Conservation (phyloP, 2,888 invertebrate genomes). For the Physocephala rufipes region DNA sequence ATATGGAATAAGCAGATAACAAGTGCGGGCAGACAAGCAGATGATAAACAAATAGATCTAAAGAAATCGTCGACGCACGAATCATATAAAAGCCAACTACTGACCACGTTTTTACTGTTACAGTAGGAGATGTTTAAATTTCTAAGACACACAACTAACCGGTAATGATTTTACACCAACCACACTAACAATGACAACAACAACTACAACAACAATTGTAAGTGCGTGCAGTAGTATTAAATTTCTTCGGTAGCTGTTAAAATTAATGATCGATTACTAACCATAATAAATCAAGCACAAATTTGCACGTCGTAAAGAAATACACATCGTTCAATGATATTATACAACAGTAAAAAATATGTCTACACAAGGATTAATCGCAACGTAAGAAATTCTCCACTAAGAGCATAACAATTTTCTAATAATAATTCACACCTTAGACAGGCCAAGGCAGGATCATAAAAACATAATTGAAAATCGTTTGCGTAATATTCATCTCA, state of each 20-base stretch:
- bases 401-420: too few relatives aligned
- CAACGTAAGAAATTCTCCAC: too few relatives aligned
- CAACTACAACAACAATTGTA: background rate
- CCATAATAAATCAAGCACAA: background rate
- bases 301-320: background rate
- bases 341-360: too few relatives aligned
- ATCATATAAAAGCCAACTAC: background rate
- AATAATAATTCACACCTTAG: too few relatives aligned
- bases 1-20: background rate
- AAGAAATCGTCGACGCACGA: background rate
- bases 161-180: background rate
- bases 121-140: conserved; percentile 12
- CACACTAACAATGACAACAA: conserved; percentile 15
- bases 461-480: too few relatives aligned
- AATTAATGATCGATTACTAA: conserved; percentile 12
- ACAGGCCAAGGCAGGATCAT: too few relatives aligned
- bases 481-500: too few relatives aligned
- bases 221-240: conserved; percentile 20
- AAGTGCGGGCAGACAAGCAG: background rate
- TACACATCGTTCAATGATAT: background rate
- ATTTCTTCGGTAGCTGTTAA: conserved; percentile 3
- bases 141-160: conserved; percentile 24
- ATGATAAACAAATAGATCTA: background rate
- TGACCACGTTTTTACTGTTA: conserved; percentile 1
- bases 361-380: too few relatives aligned